These are phyloP conservation scores for Scortum barcoo DNA, from an alignment of 2,113 vertebrate genomes.

Conservation along the genomic window DNA sequence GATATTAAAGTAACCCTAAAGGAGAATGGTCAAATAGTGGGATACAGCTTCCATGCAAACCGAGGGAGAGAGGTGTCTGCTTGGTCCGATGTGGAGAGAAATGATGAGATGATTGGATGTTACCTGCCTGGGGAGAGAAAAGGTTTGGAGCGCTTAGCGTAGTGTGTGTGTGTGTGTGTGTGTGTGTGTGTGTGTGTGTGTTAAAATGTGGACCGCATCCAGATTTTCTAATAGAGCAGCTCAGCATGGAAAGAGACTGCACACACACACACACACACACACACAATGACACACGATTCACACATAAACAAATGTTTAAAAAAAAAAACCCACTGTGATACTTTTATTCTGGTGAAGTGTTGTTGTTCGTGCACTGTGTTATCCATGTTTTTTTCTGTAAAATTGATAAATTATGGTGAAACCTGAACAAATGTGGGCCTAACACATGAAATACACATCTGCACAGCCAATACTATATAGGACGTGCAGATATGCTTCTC, in stretches of 20 bases:
- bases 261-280: neutral
- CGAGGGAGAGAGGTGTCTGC: neutral
- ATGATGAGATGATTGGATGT: slow-evolving; percentile 44
- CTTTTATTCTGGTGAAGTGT: neutral
- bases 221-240: neutral
- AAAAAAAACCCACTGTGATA: neutral
- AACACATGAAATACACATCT: slow-evolving; percentile 52
- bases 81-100: slow-evolving; percentile 19
- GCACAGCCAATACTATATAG: slow-evolving; percentile 14
- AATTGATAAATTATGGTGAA: slow-evolving; percentile 50
- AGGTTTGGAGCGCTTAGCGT: slow-evolving; percentile 26
- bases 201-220: neutral
- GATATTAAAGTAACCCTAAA: slow-evolving; percentile 29
- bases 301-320: neutral
- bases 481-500: no score
- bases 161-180: no score
- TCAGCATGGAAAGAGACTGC: neutral
- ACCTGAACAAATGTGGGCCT: slow-evolving; percentile 4
- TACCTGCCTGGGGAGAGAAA: slow-evolving; percentile 25
- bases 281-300: neutral
- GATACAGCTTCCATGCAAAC: slow-evolving; percentile 19
- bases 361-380: neutral
- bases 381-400: slow-evolving; percentile 19
- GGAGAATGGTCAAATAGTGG: slow-evolving; percentile 38
- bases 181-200: no score